phyloP scores from a whole-genome alignment of 2,888 invertebrate species.

The Hirtodrosophila duncani region DNA sequence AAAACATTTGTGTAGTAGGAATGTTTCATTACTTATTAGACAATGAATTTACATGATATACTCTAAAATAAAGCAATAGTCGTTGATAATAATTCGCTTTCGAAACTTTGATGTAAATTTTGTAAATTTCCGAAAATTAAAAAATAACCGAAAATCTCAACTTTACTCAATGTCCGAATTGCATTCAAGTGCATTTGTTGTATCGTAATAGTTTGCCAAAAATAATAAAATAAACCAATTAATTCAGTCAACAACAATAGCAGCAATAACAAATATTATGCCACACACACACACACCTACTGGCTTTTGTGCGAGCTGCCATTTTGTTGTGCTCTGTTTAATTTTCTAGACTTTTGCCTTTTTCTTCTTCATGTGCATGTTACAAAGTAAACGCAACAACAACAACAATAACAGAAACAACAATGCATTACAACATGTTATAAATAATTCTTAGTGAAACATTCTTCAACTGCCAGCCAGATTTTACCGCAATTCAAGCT shows the following conservation, averaged over 20 bases:
- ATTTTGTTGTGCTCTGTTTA: constrained; percentile 73
- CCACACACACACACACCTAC: constrained; percentile 30
- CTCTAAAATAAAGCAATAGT: too few relatives aligned
- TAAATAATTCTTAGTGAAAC: constrained; percentile 64
- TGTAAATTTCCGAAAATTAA: too few relatives aligned
- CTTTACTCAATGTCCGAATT: too few relatives aligned
- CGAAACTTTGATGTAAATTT: neutral
- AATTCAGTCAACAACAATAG: constrained; percentile 21
- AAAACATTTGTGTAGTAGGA: too few relatives aligned
- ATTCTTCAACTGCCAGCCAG: constrained; percentile 25
- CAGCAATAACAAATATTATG: constrained; percentile 40
- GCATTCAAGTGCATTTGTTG: constrained; percentile 45
- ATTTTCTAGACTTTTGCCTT: constrained; percentile 54
- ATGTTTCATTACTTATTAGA: too few relatives aligned
- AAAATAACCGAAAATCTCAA: too few relatives aligned
- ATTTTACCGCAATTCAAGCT: constrained; percentile 30
- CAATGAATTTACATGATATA: too few relatives aligned
- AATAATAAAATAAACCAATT: constrained; percentile 9
- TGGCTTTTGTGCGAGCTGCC: constrained; percentile 25
- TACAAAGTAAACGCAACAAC: constrained; percentile 26
- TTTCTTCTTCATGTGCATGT: constrained; percentile 17
- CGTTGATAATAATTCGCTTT: neutral
- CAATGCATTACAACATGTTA: constrained; percentile 54
- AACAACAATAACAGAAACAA: constrained; percentile 21
- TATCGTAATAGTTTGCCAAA: constrained; percentile 46